Evolutionary conservation across 2,113 vertebrate species (phyloP).

Genomic region (Hippopotamus amphibius): DNA sequence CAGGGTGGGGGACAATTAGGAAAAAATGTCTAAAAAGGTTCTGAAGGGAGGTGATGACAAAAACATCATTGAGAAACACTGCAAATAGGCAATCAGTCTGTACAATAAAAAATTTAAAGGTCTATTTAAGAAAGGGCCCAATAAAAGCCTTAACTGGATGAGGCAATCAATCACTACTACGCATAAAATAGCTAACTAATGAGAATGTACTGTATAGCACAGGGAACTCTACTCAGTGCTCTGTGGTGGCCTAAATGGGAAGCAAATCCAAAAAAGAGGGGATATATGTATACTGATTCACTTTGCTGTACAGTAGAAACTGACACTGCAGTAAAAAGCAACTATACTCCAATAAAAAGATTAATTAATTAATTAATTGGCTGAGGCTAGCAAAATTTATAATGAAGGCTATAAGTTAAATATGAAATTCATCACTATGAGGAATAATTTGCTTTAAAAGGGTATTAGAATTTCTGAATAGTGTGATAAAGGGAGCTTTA

Average conservation of each 20-base stretch:
- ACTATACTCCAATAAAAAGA: too few relatives aligned
- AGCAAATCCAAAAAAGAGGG: too few relatives aligned
- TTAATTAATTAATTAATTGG: not conserved
- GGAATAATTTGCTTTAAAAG: conserved; percentile 50
- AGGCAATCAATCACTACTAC: not conserved
- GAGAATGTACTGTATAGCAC: too few relatives aligned
- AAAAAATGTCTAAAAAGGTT: not conserved
- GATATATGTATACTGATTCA: too few relatives aligned
- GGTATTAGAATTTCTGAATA: conserved; percentile 27
- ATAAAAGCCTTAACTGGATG: conserved; percentile 21
- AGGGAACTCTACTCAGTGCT: too few relatives aligned
- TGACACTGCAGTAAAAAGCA: too few relatives aligned
- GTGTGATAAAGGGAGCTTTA: conserved; percentile 48
- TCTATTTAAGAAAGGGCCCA: not conserved
- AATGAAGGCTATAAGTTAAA: conserved; percentile 48
- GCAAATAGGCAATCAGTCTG: conserved; percentile 3
- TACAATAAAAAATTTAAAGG: conserved; percentile 48
- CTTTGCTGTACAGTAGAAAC: too few relatives aligned
- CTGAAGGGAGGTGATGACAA: conserved; percentile 4
- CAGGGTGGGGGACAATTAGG: not conserved
- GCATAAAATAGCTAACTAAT: too few relatives aligned
- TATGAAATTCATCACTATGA: conserved; percentile 57
- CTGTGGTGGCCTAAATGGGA: too few relatives aligned
- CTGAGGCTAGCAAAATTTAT: conserved; percentile 34
- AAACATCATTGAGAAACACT: not conserved